A percentile compares a stretch with the other conserved stretches of the same genome.
These are phyloP conservation scores for Australoheros scitulus DNA, from an alignment of 2,113 vertebrate species.

Conservation along the genomic window DNA sequence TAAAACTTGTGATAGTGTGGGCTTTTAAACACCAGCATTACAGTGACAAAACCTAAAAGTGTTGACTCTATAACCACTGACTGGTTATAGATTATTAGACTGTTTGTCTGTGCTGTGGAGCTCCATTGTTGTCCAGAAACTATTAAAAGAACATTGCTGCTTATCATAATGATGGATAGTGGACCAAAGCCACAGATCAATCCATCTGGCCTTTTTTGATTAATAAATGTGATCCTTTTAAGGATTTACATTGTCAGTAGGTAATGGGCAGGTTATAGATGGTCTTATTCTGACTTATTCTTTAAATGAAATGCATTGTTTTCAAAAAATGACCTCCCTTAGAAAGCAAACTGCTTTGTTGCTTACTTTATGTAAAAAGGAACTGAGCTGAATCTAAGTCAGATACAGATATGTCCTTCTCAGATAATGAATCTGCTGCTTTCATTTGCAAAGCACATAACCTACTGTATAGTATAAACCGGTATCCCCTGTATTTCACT, in stretches of 20 bases:
- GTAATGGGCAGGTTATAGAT: background rate
- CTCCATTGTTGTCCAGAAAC: background rate
- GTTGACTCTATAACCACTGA: background rate
- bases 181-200: background rate
- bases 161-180: background rate
- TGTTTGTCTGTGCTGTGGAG: background rate
- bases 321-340: too few relatives aligned
- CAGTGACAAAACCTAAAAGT: background rate
- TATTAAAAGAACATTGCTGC: background rate
- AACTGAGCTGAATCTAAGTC: background rate
- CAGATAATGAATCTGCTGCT: background rate
- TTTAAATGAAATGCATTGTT: too few relatives aligned
- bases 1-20: background rate
- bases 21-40: background rate
- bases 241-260: background rate
- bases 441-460: background rate
- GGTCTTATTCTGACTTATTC: too few relatives aligned
- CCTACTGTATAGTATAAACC: background rate
- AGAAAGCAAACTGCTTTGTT: too few relatives aligned
- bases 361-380: background rate
- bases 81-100: background rate
- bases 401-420: background rate
- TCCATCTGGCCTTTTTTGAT: background rate
- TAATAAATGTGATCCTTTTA: background rate
- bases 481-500: conserved; percentile 21